Conservation (phyloP, 2,113 vertebrate genomes). For the Gorilla gorilla region DNA sequence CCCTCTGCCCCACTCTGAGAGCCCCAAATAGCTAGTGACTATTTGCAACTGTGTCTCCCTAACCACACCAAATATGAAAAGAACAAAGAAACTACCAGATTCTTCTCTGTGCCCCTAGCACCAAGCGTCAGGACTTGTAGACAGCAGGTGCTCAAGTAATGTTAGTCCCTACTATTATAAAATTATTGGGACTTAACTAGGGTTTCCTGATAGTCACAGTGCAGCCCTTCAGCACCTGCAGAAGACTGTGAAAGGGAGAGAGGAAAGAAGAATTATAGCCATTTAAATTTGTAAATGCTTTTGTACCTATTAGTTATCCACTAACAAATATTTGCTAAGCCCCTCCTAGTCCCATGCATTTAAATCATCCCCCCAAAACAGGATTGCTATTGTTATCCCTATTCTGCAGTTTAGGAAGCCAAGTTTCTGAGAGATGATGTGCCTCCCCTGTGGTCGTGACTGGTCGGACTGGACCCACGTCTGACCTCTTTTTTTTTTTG, state of each 20-base stretch:
- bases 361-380: background rate
- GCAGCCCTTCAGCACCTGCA: background rate
- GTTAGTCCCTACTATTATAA: background rate
- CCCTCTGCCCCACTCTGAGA: background rate
- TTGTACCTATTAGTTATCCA: background rate
- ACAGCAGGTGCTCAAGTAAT: background rate
- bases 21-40: background rate
- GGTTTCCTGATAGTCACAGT: background rate
- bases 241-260: background rate
- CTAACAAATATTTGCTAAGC: constrained; percentile 1
- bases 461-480: background rate
- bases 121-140: background rate
- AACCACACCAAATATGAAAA: background rate
- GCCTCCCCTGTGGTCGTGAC: background rate
- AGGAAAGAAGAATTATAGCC: background rate
- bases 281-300: background rate
- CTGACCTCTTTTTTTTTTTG: background rate
- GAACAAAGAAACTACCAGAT: background rate
- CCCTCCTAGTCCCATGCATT: background rate
- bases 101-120: background rate
- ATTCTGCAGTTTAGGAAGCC: background rate
- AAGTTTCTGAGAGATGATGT: background rate
- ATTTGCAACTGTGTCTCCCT: background rate
- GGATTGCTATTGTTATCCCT: background rate
- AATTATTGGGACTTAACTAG: background rate